A percentile compares a stretch with the other conserved stretches of the same genome.
phyloP scores from a whole-genome alignment of 2,797 vertebrate genomes.

The Helicolenus hilgendorfi region DNA sequence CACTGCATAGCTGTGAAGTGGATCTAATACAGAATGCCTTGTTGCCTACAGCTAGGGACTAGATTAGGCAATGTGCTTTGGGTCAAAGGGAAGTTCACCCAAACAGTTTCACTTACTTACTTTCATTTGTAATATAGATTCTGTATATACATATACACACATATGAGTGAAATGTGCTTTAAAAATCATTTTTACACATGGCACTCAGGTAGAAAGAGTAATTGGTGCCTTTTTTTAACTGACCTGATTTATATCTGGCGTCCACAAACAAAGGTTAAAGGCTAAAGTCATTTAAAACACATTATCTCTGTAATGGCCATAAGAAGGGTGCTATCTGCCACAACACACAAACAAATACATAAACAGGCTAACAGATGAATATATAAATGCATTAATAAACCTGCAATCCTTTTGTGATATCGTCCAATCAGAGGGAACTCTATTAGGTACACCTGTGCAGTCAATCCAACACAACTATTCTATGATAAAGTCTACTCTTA shows the following conservation, averaged over 20 bases:
- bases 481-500: not conserved
- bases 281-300: not conserved
- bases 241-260: not conserved
- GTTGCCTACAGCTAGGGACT: not conserved
- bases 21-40: constrained; percentile 47
- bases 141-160: too few relatives aligned
- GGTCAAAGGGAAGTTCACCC: not conserved
- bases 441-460: not conserved
- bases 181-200: not conserved
- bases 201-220: not conserved
- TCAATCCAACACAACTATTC: not conserved
- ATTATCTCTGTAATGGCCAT: not conserved
- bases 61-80: not conserved
- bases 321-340: not conserved
- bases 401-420: not conserved
- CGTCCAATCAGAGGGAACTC: not conserved
- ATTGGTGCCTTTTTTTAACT: not conserved
- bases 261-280: not conserved
- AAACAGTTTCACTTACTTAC: not conserved
- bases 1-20: constrained; percentile 2
- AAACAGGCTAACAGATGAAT: not conserved
- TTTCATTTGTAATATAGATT: not conserved
- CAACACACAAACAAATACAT: not conserved
- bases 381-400: not conserved
- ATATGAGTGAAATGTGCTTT: not conserved